These are phyloP conservation scores for Sicus ferrugineus DNA, from an alignment of 2,888 invertebrate species.

Conservation along the genomic window DNA sequence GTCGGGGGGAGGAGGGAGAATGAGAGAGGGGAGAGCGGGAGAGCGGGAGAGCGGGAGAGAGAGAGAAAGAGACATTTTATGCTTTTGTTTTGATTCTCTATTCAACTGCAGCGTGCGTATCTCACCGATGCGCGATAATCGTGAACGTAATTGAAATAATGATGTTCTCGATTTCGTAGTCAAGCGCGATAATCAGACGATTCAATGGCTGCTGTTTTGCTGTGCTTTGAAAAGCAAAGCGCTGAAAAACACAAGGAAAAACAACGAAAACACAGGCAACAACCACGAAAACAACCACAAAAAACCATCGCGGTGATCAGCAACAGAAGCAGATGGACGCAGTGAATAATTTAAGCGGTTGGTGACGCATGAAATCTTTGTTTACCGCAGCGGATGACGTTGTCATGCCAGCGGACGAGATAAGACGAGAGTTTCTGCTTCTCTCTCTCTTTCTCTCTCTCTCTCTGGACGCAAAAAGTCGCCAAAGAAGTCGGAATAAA, in stretches of 20 bases:
- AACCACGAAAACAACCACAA: background rate
- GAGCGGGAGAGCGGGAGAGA: background rate
- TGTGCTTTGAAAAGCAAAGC: background rate
- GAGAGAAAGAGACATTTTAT: background rate
- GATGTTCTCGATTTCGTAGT: conserved; percentile 59
- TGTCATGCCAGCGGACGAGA: no score
- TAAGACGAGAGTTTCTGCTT: no score
- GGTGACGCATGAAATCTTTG: no score
- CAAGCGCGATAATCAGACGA: conserved; percentile 22
- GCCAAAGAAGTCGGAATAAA: no score
- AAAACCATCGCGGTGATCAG: background rate
- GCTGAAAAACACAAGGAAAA: background rate
- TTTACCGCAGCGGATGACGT: no score
- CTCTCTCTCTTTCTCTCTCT: no score
- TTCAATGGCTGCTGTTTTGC: background rate
- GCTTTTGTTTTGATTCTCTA: background rate
- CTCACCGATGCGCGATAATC: conserved; percentile 50
- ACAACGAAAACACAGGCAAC: background rate
- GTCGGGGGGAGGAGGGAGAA: no score
- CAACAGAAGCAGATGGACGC: no score
- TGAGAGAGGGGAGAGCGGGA: background rate
- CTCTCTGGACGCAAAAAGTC: no score
- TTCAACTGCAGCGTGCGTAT: background rate
- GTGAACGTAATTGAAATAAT: conserved; percentile 60
- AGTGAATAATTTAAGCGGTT: no score